A percentile compares a stretch with the other conserved stretches of the same genome.
These are phyloP conservation scores for Caenorhabditis brenneri DNA, from an alignment of 1,140 invertebrate genomes.

Conservation along the genomic window DNA sequence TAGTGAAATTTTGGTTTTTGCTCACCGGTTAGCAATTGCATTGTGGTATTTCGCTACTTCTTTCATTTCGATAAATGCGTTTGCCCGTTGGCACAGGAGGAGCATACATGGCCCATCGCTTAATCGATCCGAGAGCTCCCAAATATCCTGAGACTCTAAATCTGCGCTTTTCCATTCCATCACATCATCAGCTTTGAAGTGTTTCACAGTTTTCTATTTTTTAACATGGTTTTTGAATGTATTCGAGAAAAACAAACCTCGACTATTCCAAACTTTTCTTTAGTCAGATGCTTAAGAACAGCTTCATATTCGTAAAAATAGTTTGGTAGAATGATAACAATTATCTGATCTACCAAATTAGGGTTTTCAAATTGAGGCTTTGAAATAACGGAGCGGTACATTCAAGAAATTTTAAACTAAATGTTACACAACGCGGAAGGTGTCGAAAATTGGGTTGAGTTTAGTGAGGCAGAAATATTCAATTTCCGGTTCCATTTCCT, in stretches of 20 bases:
- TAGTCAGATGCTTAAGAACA: background rate
- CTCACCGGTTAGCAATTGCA: conserved; percentile 13
- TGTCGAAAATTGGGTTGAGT: background rate
- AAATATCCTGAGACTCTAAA: conserved; percentile 12
- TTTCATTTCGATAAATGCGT: conserved; percentile 23
- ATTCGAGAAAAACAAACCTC: background rate
- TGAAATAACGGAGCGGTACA: conserved; percentile 5
- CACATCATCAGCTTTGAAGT: background rate
- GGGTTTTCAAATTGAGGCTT: conserved; percentile 1
- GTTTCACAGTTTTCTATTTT: background rate
- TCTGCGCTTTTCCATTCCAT: conserved; percentile 32
- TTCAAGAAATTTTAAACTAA: background rate
- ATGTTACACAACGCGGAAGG: background rate
- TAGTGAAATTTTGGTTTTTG: background rate
- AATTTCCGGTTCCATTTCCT: conserved; percentile 3
- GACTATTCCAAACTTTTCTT: background rate
- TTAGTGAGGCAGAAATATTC: too few relatives aligned
- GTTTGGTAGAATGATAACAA: conserved; percentile 23
- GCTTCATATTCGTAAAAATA: conserved; percentile 21
- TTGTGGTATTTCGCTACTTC: conserved; percentile 14
- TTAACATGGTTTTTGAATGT: background rate
- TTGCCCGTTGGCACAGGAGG: conserved; percentile 8
- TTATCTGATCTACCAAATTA: background rate
- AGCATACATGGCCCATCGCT: conserved; percentile 24
- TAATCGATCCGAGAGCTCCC: background rate